A percentile compares a stretch with the other conserved stretches of the same genome.
Evolutionary conservation across 2,113 vertebrate species (phyloP).

Genomic region (Larimichthys crocea): DNA sequence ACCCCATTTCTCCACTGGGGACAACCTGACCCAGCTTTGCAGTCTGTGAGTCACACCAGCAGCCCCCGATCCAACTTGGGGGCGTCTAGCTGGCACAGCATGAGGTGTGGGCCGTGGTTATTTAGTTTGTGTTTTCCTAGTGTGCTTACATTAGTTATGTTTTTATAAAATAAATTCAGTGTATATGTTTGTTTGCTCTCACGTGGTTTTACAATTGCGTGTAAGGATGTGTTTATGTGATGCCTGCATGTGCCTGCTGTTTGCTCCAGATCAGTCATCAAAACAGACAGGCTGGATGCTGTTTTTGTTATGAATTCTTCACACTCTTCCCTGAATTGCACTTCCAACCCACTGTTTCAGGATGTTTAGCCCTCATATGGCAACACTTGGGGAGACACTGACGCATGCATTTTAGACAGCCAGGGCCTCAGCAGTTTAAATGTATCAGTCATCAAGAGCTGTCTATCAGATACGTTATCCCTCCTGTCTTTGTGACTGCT

Average conservation of each 20-base stretch:
- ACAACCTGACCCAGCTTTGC: slow-evolving; percentile 64
- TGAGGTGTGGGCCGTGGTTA: not conserved
- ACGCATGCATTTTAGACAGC: slow-evolving; percentile 39
- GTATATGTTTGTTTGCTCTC: not conserved
- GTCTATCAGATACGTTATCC: slow-evolving; percentile 15
- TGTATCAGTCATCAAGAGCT: slow-evolving; percentile 43
- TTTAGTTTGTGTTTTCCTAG: not conserved
- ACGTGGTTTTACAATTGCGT: not conserved
- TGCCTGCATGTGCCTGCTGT: slow-evolving; percentile 24
- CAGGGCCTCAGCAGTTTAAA: slow-evolving; percentile 36
- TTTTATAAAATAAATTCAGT: not conserved
- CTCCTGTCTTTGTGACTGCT: slow-evolving; percentile 5
- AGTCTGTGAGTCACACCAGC: slow-evolving; percentile 40
- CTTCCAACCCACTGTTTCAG: slow-evolving; percentile 26
- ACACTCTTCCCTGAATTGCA: slow-evolving; percentile 2
- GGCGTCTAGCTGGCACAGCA: not conserved
- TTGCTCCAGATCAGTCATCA: slow-evolving; percentile 33
- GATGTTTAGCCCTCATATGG: slow-evolving; percentile 39
- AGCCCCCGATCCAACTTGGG: not conserved
- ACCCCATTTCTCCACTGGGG: slow-evolving; percentile 37
- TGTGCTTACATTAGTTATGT: not conserved
- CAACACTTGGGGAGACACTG: slow-evolving; percentile 40
- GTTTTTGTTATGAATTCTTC: slow-evolving; percentile 16
- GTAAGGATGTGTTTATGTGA: not conserved
- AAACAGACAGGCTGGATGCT: slow-evolving; percentile 10